Percentiles rank a stretch among this genome's conserved stretches.
phyloP scores from a whole-genome alignment of 2,888 invertebrate genomes.

The Eupithecia abbreviata region DNA sequence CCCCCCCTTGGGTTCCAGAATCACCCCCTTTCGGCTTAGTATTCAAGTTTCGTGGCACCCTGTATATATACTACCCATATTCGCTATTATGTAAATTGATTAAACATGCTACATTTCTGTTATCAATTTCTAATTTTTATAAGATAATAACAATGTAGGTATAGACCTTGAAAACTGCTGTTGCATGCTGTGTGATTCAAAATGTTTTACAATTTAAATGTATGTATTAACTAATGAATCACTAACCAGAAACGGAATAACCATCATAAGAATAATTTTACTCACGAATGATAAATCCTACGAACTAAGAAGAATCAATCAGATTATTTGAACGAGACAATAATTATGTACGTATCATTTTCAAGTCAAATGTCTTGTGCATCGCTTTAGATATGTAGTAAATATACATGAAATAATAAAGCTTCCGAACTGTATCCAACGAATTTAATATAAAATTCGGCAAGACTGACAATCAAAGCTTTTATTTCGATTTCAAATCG shows the following conservation, averaged over 20 bases:
- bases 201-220: conserved; percentile 26
- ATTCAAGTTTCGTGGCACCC: too few species aligned
- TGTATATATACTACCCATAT: conserved; percentile 27
- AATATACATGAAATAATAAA: conserved; percentile 41
- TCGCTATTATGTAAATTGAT: background rate
- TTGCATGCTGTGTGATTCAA: conserved; percentile 17
- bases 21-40: too few species aligned
- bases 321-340: conserved; percentile 52
- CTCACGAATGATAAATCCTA: conserved; percentile 51
- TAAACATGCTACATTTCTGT: conserved; percentile 18
- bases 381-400: conserved; percentile 61
- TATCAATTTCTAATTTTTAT: conserved; percentile 15
- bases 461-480: conserved; percentile 24
- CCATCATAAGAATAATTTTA: conserved; percentile 69
- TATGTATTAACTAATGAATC: conserved; percentile 48
- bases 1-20: too few species aligned
- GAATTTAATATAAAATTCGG: conserved; percentile 2
- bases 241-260: conserved; percentile 75
- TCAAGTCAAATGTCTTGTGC: conserved; percentile 42
- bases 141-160: conserved; percentile 18
- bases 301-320: conserved; percentile 57
- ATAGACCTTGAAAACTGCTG: conserved; percentile 19
- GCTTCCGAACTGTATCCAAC: conserved; percentile 14
- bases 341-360: conserved; percentile 51
- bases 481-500: conserved; percentile 37